Evolutionary conservation across 2,888 invertebrate species (phyloP), one percentile per base, ranked within the genome.

Genomic region (Torymus tubicola): DNA sequence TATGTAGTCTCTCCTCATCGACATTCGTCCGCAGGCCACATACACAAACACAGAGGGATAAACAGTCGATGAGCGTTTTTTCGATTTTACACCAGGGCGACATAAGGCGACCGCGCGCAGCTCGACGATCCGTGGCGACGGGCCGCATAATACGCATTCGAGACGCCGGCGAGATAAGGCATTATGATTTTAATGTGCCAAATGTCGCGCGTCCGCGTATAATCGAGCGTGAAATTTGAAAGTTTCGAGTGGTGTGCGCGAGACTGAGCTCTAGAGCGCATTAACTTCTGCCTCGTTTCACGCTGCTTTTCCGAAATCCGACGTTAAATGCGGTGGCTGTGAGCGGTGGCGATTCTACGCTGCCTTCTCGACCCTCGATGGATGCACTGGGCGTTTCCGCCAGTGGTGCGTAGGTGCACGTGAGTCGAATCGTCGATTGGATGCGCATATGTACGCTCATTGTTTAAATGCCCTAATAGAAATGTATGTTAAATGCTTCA

Each of bases 181-280:
- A 87, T 88, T 87, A 88, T 87, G 84, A 87, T 88, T 89, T 88
- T 86, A 87, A 87, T 86, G 87, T 82, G 86, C 89, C 90, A 90
- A 90, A 90, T 90, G 90, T 87, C 86, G 81, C 68, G 75, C 82
- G 84, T 53, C 53, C 57, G 82, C 82, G 86, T 84, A 90, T 89
- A 90, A 90, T 90, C 89, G 90, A 89, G 89, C 90, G 90, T 90
- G 87, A 90, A 90, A 90, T 90, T 90, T 89, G 87, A 89, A 90
- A 90, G 87, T 87, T 88, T 88, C 88, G 88, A 82, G 80, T 70
- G 58, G 63, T 24, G 13, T 24, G 14, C 61, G 64, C 31, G 64
- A 84, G 83, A 84, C 74, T 31, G 31, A 31, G 14, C 14, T 14
- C 73, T 68, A 65, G 71, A 63, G 72, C 77, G 67, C 70, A 69